Evolutionary conservation across 1,140 invertebrate species (phyloP), one percentile per base, ranked within the genome.

Genomic region (Apis laboriosa): DNA sequence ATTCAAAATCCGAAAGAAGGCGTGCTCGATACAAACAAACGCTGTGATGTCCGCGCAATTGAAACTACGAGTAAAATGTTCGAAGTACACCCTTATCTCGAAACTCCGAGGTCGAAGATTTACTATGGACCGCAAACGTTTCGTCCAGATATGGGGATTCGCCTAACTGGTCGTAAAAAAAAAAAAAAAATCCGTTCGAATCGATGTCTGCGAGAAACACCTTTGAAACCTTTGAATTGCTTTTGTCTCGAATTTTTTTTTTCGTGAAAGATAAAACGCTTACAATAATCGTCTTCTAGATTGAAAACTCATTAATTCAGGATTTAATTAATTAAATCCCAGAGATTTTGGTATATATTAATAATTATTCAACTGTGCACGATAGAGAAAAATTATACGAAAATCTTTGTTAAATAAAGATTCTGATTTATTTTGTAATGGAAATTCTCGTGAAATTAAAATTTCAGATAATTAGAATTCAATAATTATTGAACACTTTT

Each of bases 101-200:
- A 9, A 51, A 53, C 58, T 28, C 53, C 49, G 58, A 49, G 43
- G 9, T 61, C 58, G 60, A 63, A 49, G 58, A 76, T 76, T 76
- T 76, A 76, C 43, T 24, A 43, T 24, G 74, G 24, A 61, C 21
- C 74, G 21, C 56, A 63, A 51, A 76, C 74, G 43, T 51, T 76
- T 53, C 74, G 74, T 76, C 13, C 24, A 24, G 74, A 76, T 53
- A 76, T n/a, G 17, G 34, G 74, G 74, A 49, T 76, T 24, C 74
- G 11, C 43, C 28, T 28, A 63, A 76, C 60, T 49, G 74, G n/a
- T 19, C 43, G 43, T 63, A 76, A 76, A 76, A 75, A 43, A 56
- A 67, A 51, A 55, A 17, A 17, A 72, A 58, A 13, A 55, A 72
- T 75, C 56, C 73, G n/a, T 43, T 19, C 24, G 43, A 9, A 9